A percentile compares a stretch with the other conserved stretches of the same genome.
phyloP scores from a whole-genome alignment of 2,113 vertebrate genomes.

The Dicentrarchus labrax region DNA sequence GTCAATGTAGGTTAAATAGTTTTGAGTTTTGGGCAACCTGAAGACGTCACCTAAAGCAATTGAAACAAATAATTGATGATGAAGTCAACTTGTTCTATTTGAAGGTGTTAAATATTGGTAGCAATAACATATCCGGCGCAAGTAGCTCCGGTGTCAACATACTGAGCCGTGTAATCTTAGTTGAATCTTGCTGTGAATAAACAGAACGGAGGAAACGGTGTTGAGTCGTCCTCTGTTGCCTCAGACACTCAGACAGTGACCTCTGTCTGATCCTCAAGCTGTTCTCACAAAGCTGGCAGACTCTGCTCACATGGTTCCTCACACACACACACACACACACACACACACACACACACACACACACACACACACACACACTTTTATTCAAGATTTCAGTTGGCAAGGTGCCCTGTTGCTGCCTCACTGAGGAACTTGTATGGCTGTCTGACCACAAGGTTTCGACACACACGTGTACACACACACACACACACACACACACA shows the following conservation, averaged over 20 bases:
- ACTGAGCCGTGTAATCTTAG: background rate
- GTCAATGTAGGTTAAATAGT: background rate
- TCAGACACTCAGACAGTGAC: conserved; percentile 41
- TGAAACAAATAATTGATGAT: background rate
- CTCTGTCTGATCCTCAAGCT: conserved; percentile 42
- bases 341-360: conserved; percentile 18
- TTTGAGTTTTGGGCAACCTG: background rate
- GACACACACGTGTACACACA: background rate
- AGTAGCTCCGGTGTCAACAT: background rate
- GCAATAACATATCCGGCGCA: background rate
- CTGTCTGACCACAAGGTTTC: conserved; percentile 11
- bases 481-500: conserved; percentile 9
- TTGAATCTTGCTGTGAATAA: background rate
- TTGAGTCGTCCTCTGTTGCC: conserved; percentile 20
- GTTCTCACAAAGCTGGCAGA: conserved; percentile 31
- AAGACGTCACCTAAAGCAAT: background rate
- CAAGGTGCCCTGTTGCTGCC: conserved; percentile 14
- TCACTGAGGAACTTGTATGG: background rate
- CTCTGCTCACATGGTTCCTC: conserved; percentile 20
- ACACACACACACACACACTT: conserved; percentile 14
- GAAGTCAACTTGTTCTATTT: background rate
- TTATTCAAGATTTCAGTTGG: conserved; percentile 17
- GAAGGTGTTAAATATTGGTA: background rate
- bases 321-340: background rate
- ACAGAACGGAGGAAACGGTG: conserved; percentile 4